Conservation (phyloP, 2,888 invertebrate species). For the Tolmerus cingulatus region DNA sequence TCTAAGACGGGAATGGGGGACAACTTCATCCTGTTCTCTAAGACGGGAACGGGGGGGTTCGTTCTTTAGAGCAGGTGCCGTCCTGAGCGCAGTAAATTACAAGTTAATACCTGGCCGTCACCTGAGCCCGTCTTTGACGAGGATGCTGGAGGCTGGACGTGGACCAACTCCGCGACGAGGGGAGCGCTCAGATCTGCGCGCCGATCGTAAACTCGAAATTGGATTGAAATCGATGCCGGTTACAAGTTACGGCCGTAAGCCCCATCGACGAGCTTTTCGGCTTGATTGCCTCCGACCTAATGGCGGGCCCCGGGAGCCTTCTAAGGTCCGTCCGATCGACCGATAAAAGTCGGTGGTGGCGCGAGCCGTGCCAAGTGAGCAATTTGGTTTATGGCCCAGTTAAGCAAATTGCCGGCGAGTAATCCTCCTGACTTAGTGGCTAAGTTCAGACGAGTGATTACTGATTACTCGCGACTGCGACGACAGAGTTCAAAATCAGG, state of each 20-base stretch:
- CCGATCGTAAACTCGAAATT: background rate
- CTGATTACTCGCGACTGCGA: too few species aligned
- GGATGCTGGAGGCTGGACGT: background rate
- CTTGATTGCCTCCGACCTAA: background rate
- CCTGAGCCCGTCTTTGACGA: background rate
- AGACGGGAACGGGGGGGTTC: too few species aligned
- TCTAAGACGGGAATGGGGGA: too few species aligned
- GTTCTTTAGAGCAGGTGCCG: background rate
- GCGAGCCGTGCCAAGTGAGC: background rate
- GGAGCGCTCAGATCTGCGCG: background rate
- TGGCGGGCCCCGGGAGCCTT: background rate
- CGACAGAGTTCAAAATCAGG: background rate
- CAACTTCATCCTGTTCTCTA: background rate
- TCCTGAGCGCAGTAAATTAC: background rate
- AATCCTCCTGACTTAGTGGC: background rate
- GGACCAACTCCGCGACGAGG: background rate
- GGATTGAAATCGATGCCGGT: background rate
- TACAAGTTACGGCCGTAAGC: background rate
- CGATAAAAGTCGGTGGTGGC: background rate
- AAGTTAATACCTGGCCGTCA: background rate
- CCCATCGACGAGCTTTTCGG: background rate
- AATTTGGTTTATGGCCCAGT: background rate
- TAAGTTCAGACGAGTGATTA: background rate
- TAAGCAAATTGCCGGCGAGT: background rate
- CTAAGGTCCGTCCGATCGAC: background rate